Percentiles rank a stretch among this genome's conserved stretches.
phyloP scores from a whole-genome alignment of 1,140 invertebrate species.

The Drosophila ambigua region DNA sequence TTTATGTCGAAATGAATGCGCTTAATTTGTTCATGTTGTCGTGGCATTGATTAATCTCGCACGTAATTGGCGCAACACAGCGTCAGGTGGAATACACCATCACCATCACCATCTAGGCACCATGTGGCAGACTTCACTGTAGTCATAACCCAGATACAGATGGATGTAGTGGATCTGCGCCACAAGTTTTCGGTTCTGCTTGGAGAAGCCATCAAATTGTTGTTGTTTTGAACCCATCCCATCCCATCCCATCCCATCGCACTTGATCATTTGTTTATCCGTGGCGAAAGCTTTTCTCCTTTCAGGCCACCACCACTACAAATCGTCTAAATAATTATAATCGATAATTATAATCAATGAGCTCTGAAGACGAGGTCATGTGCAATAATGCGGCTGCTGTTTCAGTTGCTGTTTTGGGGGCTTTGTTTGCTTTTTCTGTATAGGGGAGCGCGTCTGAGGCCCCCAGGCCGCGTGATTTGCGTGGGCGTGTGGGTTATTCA shows the following conservation, averaged over 20 bases:
- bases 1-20: constrained; percentile 70
- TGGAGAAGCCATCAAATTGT: constrained; percentile 40
- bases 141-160: background rate
- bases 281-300: constrained; percentile 42
- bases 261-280: constrained; percentile 56
- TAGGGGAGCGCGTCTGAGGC: constrained; percentile 42
- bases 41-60: constrained; percentile 78
- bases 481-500: constrained; percentile 31
- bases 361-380: constrained; percentile 65
- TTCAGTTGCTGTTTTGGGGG: constrained; percentile 34
- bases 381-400: constrained; percentile 38
- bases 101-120: no score
- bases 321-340: constrained; percentile 73
- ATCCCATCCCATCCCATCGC: constrained; percentile 26
- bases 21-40: constrained; percentile 77
- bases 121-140: constrained; percentile 17
- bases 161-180: background rate
- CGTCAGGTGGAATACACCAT: constrained; percentile 33
- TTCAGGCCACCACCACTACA: constrained; percentile 31
- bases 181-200: background rate
- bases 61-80: constrained; percentile 60
- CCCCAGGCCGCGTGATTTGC: constrained; percentile 57
- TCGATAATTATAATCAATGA: constrained; percentile 59
- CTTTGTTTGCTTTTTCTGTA: constrained; percentile 49
- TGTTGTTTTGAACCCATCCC: constrained; percentile 6